phyloP scores from a whole-genome alignment of 37 sponge, comb jelly and placozoan genomes.

The Mnemiopsis leidyi region DNA sequence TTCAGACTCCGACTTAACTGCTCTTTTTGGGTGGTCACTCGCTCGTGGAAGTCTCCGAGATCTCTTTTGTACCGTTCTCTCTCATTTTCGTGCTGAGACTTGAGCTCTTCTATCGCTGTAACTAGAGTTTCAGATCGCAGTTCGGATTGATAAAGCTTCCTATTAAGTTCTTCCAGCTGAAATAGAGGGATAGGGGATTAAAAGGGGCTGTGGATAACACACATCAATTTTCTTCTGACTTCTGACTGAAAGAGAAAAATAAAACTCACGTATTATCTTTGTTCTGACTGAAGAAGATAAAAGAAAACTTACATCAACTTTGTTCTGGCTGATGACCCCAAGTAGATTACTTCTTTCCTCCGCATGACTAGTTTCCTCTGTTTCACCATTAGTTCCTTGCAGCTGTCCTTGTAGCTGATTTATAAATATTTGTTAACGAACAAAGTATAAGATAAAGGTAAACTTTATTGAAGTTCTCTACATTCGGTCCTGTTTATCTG shows the following conservation, averaged over 20 bases:
- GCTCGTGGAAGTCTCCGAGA: conserved; percentile 18
- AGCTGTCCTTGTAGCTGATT: conserved; percentile 27
- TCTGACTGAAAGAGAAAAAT: too few species aligned
- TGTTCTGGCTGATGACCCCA: background rate
- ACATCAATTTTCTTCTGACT: too few species aligned
- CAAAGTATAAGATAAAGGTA: too few species aligned
- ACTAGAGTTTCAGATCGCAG: background rate
- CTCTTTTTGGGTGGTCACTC: conserved; percentile 34
- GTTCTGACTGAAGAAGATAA: too few species aligned
- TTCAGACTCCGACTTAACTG: background rate
- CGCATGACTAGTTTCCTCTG: background rate
- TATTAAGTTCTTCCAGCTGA: background rate
- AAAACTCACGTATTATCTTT: too few species aligned
- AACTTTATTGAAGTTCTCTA: too few species aligned
- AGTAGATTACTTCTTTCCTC: conserved; percentile 29
- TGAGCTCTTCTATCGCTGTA: conserved; percentile 1
- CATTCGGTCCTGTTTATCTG: too few species aligned
- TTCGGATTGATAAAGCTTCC: conserved; percentile 35
- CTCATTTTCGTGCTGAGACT: background rate
- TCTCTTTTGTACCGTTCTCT: conserved; percentile 36
- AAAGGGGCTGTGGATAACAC: too few species aligned
- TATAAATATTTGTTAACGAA: too few species aligned
- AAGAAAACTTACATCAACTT: background rate
- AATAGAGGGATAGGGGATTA: too few species aligned
- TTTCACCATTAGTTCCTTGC: background rate